A percentile compares a stretch with the other conserved stretches of the same genome.
Evolutionary conservation across 2,888 invertebrate genomes (phyloP).

Genomic region (Atethmia centrago): DNA sequence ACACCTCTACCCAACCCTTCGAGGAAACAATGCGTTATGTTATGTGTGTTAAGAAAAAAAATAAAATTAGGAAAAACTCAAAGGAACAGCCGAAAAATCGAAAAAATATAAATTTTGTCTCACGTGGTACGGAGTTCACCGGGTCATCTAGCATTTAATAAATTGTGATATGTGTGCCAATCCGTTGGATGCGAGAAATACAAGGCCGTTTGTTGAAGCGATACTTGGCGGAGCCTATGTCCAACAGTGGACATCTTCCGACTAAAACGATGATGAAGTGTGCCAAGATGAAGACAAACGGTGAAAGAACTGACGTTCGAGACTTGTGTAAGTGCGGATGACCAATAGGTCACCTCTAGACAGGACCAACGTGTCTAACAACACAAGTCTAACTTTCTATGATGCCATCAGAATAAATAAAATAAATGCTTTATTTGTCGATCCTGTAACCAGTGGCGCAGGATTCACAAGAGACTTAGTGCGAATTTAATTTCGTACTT

Average conservation of each 20-base stretch:
- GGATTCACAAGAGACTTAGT: conserved; percentile 36
- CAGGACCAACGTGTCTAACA: not conserved
- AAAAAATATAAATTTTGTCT: too few relatives aligned
- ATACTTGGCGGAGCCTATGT: not conserved
- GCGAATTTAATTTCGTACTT: conserved; percentile 60
- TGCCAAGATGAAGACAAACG: not conserved
- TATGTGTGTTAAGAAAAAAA: too few relatives aligned
- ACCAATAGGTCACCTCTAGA: not conserved
- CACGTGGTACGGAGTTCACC: too few relatives aligned
- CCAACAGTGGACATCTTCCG: not conserved
- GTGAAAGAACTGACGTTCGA: not conserved
- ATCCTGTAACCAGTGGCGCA: conserved; percentile 25
- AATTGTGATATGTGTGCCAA: not conserved
- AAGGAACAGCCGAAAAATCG: too few relatives aligned
- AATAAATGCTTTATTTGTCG: conserved; percentile 18
- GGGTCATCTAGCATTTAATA: not conserved
- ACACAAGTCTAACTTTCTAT: not conserved
- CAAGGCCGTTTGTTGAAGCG: not conserved
- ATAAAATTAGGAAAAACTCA: too few relatives aligned
- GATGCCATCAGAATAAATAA: conserved; percentile 8
- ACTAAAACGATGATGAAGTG: not conserved
- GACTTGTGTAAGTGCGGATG: not conserved
- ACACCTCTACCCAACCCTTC: too few relatives aligned
- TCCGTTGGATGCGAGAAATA: not conserved
- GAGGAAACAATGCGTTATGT: too few relatives aligned